Base-by-base conservation (phyloP, 2,113 vertebrate species). In the Sebastes schlegelii region DNA sequence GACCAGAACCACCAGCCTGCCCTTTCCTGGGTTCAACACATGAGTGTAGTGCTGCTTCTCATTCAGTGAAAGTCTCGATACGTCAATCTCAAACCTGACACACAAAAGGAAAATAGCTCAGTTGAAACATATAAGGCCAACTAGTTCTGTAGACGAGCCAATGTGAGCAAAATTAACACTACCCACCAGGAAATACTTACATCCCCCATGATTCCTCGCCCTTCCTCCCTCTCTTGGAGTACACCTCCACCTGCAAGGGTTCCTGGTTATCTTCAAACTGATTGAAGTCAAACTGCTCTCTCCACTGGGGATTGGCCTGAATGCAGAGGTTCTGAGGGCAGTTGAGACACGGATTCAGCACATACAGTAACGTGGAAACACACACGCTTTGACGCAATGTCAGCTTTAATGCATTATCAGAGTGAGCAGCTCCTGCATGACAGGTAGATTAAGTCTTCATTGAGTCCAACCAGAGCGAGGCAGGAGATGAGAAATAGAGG, bases 231-330 rank as follows among this genome's bases (percentile, higher is more conserved):
- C 96, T 97, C 91, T 98, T 98, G 91, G 95, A 96, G 95, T 92
- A 97, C 83, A 98, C 95, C 92, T 98, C 97, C 87, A 98, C 96
- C 93, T 99, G 96, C 94, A 99, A 96, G 80, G 96, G 94, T 89
- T 97, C 97, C 95, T 96, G 96, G 92, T 95, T 97, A 94, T 99
- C 98, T 92, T 96, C 96, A 95, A 97, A 99, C 93, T 97, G 97
- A 96, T 98, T 98, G 96, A 99, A 98, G 93, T 99, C 97, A 96
- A 99, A 99, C 94, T 94, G 95, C 93, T 99, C 98, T 94, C 96
- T 97, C 99, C 99, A 99, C 92, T 98, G 98, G 86, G 97, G 98
- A 93, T 97, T 98, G 95, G 96, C 92, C 95, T 96, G 98, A 95
- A 97, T 96, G 95, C 97, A 98, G 87, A 98, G 95, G 94, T 96